A percentile compares a stretch with the other conserved stretches of the same genome.
Evolutionary conservation across 2,888 invertebrate genomes (phyloP).

Genomic region (Leuctra nigra): DNA sequence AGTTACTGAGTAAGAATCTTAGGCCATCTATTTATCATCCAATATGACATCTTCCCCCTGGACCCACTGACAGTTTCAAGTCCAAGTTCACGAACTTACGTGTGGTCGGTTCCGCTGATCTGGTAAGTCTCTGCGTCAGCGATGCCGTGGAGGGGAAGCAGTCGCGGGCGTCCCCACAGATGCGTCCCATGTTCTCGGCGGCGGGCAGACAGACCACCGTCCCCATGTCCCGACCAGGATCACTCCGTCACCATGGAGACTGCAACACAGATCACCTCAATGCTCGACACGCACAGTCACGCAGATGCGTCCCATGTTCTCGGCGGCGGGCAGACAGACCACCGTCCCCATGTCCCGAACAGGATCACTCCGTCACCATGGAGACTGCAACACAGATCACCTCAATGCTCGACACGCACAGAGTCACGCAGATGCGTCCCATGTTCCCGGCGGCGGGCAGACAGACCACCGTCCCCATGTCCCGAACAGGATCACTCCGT

Average conservation of each 20-base stretch:
- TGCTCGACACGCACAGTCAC: constrained; percentile 10
- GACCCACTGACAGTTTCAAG: too few relatives aligned
- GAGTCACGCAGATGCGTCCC: constrained; percentile 24
- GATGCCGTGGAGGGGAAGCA: constrained; percentile 17
- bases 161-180: constrained; percentile 22
- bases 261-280: not conserved
- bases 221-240: constrained; percentile 21
- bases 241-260: not conserved
- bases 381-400: not conserved
- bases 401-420: constrained; percentile 3
- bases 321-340: constrained; percentile 25
- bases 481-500: not conserved
- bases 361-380: not conserved
- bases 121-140: constrained; percentile 1
- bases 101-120: not conserved
- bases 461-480: constrained; percentile 26
- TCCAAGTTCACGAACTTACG: too few relatives aligned
- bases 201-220: constrained; percentile 26
- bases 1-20: not conserved
- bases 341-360: constrained; percentile 25
- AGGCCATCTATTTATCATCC: too few relatives aligned
- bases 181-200: constrained; percentile 23
- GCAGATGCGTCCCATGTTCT: constrained; percentile 24
- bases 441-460: constrained; percentile 24
- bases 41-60: too few relatives aligned